Base-by-base conservation (phyloP, 2,888 invertebrate genomes). In the Agapostemon virescens region DNA sequence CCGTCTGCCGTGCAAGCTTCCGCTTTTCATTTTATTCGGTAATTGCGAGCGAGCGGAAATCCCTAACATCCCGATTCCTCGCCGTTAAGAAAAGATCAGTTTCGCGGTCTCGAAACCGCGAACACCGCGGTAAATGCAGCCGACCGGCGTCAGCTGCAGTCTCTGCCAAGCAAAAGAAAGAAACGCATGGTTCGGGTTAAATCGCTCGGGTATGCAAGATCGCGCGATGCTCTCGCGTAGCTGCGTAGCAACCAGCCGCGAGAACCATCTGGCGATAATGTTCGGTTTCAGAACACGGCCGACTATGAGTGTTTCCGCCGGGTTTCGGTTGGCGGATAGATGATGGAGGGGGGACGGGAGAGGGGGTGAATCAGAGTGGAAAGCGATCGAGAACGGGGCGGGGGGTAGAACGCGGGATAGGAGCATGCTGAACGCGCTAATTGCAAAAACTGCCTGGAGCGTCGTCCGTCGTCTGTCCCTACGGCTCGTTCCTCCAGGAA, bases 361-460 rank as follows among this genome's bases (percentile, higher is more conserved):
- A 20, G 2, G 61, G 20, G 11, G 0, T 52, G 70, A 77, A 69
- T 58, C 72, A 64, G 70, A 61, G 20, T 71, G 76, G 63, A 74
- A 72, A 75, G 68, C 71, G 76, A 75, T 84, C 36, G 71, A 36
- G 71, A 74, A 70, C 36, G 76, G 52, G 61, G 42, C 64, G 64
- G 11, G 26, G 66, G 55, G 17, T 42, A n/a, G 38, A 49, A 67
- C 61, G n/a, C 70, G 49, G 77, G 69, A 70, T 69, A 77, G 61
- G 61, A 81, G 74, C 82, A 77, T 49, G 78, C 55, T 80, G 81
- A 86, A 82, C 81, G 85, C 80, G 82, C 84, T 88, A 88, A 88
- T 88, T 88, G 87, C 86, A 84, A 88, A 88, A 88, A 88, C 85
- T 87, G 84, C 87, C 82, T 55, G 81, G 45, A 76, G 84, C 83